Evolutionary conservation across 2,797 vertebrate species (phyloP), one percentile per base, ranked within the genome.

Genomic region (Sebastes cheni): DNA sequence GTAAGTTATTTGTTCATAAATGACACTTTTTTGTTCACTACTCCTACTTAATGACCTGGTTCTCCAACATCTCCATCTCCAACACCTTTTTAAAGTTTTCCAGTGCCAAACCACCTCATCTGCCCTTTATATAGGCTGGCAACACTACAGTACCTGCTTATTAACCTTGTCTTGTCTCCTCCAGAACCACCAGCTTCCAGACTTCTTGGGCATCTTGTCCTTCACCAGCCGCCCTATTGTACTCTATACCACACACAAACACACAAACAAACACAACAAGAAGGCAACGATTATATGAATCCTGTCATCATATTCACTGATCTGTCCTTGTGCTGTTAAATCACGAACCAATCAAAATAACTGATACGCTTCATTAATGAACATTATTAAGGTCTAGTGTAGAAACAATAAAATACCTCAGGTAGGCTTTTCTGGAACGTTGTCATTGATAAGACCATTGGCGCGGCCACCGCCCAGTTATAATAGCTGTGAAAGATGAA

Each of bases 171-270:
- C 96, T 92, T 90, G 97, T 72, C 96, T 96, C 79, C 96, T 92
- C 97, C 98, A 98, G 83, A 98, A 98, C 98, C 98, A 99, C 97
- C 97, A 98, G 61, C 96, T 96, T 50, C 97, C 96, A 75, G 96
- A 95, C 91, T 96, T 99, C 88, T 97, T 97, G 23, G 97, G 95
- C 98, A 98, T 99, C 87, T 98, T 98, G 91, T 98, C 97, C 81
- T 97, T 98, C 80, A 97, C 93, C 85, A 99, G 91, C 60, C 84
- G 93, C 2, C 98, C 93, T 2, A 99, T 79, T 1, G 96, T 90
- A 78, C 89, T 96, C 99, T 99, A 85, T 18, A 86, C 66, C 10
- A 60, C 36, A 25, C 18, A 81, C 22, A 87, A 18, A 75, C 12
- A 13, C 4, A 74, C 52, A 32, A 4, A 36, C 39, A 42, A 0